Conservation (phyloP, 2,888 invertebrate species). For the Stictocephala bisonia region DNA sequence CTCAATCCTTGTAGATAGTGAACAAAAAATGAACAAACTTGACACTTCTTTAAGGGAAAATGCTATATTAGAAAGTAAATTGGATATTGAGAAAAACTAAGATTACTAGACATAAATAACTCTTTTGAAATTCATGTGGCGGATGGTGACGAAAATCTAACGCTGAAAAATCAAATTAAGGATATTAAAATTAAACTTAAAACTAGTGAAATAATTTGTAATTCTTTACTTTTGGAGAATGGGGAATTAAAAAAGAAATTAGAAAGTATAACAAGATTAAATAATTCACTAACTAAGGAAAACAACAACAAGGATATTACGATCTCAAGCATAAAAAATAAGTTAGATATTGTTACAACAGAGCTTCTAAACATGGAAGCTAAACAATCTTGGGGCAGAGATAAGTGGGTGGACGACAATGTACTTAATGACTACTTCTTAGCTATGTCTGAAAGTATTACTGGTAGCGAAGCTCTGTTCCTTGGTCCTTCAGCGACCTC, state of each 20-base stretch:
- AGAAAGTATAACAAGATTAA: not conserved
- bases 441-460: not conserved
- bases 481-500: not conserved
- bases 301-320: not conserved
- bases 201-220: too few species aligned
- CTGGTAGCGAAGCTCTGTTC: not conserved
- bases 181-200: too few species aligned
- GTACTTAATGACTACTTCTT: not conserved
- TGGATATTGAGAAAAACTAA: not conserved
- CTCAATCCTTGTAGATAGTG: not conserved
- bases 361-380: not conserved
- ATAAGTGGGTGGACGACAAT: not conserved
- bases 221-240: not conserved
- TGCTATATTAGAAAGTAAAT: not conserved
- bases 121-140: not conserved
- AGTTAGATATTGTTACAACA: not conserved
- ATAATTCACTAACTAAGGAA: not conserved
- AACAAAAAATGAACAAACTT: not conserved
- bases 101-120: not conserved
- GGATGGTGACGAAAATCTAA: not conserved
- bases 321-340: not conserved
- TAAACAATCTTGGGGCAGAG: not conserved
- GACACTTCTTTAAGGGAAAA: not conserved
- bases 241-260: not conserved
- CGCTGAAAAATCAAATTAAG: not conserved